phyloP scores from a whole-genome alignment of 2,113 vertebrate genomes.

The Ifrita kowaldi region DNA sequence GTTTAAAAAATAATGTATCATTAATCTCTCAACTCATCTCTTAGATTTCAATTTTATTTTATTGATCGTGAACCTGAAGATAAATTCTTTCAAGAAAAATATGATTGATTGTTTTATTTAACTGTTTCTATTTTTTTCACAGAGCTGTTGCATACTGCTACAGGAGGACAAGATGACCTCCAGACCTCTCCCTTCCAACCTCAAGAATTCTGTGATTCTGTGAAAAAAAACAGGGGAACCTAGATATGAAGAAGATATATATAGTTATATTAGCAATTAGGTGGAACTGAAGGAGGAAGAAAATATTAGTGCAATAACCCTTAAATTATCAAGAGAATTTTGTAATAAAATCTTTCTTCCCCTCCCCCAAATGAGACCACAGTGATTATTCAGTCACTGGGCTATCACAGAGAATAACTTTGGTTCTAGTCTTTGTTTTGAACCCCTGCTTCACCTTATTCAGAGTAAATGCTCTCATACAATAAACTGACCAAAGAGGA shows the following conservation, averaged over 20 bases:
- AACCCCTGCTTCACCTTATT: not conserved
- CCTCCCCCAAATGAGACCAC: fast-evolving
- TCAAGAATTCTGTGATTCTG: not conserved
- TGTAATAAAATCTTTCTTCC: not conserved
- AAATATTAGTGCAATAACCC: not conserved
- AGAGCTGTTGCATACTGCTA: not conserved
- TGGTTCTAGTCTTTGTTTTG: not conserved
- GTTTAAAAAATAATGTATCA: not conserved
- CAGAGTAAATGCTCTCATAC: not conserved
- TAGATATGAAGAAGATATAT: not conserved
- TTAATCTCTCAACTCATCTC: not conserved
- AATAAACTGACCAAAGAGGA: not conserved
- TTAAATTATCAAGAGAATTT: not conserved
- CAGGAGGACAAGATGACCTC: not conserved
- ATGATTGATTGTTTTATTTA: not conserved
- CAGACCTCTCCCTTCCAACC: not conserved
- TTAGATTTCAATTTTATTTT: not conserved
- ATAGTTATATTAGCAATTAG: not conserved
- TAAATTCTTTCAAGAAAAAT: not conserved
- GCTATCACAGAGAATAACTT: not conserved
- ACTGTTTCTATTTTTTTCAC: not conserved
- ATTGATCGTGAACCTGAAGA: not conserved
- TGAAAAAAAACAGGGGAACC: not conserved
- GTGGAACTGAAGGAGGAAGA: not conserved
- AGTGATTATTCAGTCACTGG: not conserved